phyloP scores from a whole-genome alignment of 1,140 invertebrate genomes.

The Teleogryllus occipitalis region DNA sequence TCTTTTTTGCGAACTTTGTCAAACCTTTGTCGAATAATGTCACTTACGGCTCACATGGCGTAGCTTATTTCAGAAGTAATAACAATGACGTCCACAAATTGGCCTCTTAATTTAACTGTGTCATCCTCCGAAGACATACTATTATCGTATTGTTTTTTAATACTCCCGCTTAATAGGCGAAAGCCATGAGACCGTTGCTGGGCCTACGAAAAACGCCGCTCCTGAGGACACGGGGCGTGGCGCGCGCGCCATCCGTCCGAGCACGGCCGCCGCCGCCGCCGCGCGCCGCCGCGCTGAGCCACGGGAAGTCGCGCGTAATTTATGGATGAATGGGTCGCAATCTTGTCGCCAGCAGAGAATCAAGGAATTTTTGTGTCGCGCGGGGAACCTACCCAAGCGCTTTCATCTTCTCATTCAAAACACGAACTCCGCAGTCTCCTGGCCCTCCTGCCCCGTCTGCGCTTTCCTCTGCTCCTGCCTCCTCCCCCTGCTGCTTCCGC shows the following conservation, averaged over 20 bases:
- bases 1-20: no score
- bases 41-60: no score
- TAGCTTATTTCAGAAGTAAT: no score
- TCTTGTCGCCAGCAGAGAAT: background rate
- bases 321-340: background rate
- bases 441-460: background rate
- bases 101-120: no score
- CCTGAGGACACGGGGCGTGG: no score
- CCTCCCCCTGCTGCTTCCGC: background rate
- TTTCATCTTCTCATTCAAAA: conserved; percentile 1
- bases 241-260: background rate
- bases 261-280: no score
- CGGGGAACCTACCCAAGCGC: background rate
- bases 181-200: background rate
- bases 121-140: no score
- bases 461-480: background rate
- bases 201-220: background rate
- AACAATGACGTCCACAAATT: no score
- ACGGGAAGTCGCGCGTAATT: background rate
- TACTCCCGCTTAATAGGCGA: no score
- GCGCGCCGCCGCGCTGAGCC: no score
- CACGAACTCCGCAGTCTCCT: background rate
- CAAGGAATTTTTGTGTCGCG: background rate
- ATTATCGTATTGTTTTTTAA: no score
- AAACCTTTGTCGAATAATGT: no score